These are phyloP conservation scores for Anoncus sp. DNA, from an alignment of 2,888 invertebrate species.

Conservation along the genomic window DNA sequence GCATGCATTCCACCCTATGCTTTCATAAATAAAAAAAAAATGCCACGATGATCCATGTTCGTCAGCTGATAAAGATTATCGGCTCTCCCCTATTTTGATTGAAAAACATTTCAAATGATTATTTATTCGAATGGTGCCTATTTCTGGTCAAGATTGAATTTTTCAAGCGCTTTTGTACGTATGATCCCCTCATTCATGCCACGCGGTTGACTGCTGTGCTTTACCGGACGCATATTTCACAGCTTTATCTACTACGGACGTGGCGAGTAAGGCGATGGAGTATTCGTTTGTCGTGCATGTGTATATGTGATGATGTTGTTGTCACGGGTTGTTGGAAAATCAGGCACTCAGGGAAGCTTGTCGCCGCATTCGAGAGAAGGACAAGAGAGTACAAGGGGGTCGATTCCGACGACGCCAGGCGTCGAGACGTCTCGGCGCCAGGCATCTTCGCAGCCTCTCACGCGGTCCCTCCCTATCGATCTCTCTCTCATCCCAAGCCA, in stretches of 20 bases:
- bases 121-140: background rate
- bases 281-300: slow-evolving; percentile 13
- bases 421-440: slow-evolving; percentile 70
- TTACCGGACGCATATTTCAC: slow-evolving; percentile 4
- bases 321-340: slow-evolving; percentile 74
- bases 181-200: slow-evolving; percentile 1
- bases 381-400: slow-evolving; percentile 76
- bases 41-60: background rate
- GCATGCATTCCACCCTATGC: too few relatives aligned
- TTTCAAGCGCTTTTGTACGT: background rate
- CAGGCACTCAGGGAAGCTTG: slow-evolving; percentile 61
- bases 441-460: slow-evolving; percentile 71
- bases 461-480: slow-evolving; percentile 67
- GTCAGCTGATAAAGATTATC: background rate
- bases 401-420: slow-evolving; percentile 73
- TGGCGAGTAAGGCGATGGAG: background rate
- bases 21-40: background rate
- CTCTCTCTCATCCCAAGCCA: slow-evolving; percentile 39
- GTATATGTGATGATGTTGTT: slow-evolving; percentile 64
- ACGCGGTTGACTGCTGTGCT: background rate
- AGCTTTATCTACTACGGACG: slow-evolving; percentile 14
- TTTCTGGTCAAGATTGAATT: background rate
- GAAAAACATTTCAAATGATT: background rate
- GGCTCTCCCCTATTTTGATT: background rate
- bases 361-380: slow-evolving; percentile 40